Conservation (phyloP, 2,113 vertebrate genomes). For the Tonatia bakeri region DNA sequence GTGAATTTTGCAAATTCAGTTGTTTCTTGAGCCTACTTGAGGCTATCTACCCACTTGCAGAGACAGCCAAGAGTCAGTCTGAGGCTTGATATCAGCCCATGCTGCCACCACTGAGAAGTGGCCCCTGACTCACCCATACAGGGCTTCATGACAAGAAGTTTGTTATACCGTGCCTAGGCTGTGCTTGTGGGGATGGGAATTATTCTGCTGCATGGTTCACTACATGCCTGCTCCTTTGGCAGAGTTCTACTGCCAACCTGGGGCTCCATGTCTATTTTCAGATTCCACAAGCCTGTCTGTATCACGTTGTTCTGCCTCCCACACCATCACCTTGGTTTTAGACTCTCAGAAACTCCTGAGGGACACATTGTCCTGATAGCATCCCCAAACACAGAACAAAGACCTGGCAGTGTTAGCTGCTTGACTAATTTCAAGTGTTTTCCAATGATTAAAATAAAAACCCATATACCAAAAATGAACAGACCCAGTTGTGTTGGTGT, state of each 20-base stretch:
- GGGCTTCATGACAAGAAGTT: background rate
- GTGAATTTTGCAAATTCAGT: background rate
- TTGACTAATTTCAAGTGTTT: background rate
- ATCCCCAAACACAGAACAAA: constrained; percentile 5
- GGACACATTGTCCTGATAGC: background rate
- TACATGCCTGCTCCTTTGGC: background rate
- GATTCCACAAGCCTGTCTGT: background rate
- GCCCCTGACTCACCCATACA: background rate
- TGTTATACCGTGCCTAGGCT: background rate
- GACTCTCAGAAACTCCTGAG: background rate
- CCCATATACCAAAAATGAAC: background rate
- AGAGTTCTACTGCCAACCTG: background rate
- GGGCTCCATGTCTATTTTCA: background rate
- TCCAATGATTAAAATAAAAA: background rate
- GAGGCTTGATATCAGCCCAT: background rate
- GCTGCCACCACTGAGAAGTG: background rate
- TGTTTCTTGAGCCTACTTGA: no score
- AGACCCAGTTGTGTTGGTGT: background rate
- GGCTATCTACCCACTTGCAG: background rate
- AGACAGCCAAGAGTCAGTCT: background rate
- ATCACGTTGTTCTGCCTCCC: background rate
- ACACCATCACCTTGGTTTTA: background rate
- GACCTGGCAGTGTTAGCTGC: background rate
- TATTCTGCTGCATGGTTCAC: background rate
- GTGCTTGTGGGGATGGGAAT: background rate